A percentile compares a stretch with the other conserved stretches of the same genome.
These are phyloP conservation scores for Phorcus lineatus DNA, from an alignment of 2,888 invertebrate species.

Conservation along the genomic window DNA sequence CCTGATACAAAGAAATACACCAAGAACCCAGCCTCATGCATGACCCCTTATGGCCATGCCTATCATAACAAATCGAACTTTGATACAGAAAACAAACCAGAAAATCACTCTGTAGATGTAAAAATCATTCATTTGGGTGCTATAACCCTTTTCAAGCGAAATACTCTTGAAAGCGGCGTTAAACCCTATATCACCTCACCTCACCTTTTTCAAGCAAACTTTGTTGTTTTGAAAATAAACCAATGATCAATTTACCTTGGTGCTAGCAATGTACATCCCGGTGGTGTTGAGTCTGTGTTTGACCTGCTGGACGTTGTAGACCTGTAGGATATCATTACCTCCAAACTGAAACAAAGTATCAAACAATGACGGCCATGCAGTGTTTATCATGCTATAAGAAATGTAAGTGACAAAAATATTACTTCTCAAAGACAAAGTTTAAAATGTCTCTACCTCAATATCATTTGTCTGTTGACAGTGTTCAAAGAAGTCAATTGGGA, in stretches of 20 bases:
- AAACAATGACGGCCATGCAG: background rate
- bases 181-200: too few relatives aligned
- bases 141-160: too few relatives aligned
- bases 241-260: conserved; percentile 78
- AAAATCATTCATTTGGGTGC: too few relatives aligned
- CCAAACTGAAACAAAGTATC: conserved; percentile 80
- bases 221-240: background rate
- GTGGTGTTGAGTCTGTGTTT: conserved; percentile 90
- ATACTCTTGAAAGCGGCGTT: too few relatives aligned
- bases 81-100: too few relatives aligned
- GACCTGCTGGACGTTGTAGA: conserved; percentile 94
- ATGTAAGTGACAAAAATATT: background rate
- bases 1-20: too few relatives aligned
- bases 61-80: too few relatives aligned
- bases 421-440: too few relatives aligned
- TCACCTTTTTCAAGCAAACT: too few relatives aligned
- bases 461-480: conserved; percentile 93
- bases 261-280: conserved; percentile 94
- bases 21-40: too few relatives aligned
- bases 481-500: conserved; percentile 98
- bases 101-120: too few relatives aligned
- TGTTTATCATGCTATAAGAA: background rate
- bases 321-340: conserved; percentile 94
- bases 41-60: too few relatives aligned
- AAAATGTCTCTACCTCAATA: conserved; percentile 80